phyloP scores from a whole-genome alignment of 2,888 invertebrate genomes.

The Polymixis flavicincta region DNA sequence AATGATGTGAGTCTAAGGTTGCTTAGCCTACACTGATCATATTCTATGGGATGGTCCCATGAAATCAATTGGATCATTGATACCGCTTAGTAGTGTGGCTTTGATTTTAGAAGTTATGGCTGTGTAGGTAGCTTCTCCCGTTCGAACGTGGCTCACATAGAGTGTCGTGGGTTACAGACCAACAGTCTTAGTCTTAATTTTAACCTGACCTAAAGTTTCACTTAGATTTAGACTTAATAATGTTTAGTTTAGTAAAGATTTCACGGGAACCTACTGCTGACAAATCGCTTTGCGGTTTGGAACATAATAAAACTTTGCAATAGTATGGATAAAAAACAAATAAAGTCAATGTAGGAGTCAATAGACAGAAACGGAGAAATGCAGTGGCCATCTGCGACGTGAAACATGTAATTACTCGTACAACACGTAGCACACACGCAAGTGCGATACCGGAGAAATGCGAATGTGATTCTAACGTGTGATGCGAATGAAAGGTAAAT shows the following conservation, averaged over 20 bases:
- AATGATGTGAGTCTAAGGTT: no score
- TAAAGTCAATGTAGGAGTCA: slow-evolving; percentile 19
- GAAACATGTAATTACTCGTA: slow-evolving; percentile 39
- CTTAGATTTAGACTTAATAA: neutral
- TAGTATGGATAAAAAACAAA: neutral
- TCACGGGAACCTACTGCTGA: neutral
- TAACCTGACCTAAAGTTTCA: neutral
- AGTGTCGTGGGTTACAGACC: no score
- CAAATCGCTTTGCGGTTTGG: neutral
- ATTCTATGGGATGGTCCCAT: no score
- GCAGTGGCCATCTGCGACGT: neutral
- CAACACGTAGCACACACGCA: slow-evolving; percentile 7
- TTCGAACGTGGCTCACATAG: no score
- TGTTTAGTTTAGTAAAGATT: neutral
- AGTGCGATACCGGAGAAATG: slow-evolving; percentile 13
- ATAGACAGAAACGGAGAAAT: slow-evolving; percentile 29
- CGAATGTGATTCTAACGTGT: slow-evolving; percentile 19
- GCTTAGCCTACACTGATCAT: no score
- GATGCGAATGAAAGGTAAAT: slow-evolving; percentile 16
- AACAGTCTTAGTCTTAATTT: neutral
- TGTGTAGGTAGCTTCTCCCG: neutral
- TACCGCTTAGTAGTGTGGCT: no score
- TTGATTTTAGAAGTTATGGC: neutral
- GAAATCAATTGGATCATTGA: no score
- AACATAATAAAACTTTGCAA: neutral